phyloP scores from a whole-genome alignment of 2,888 invertebrate species.

The Lasioglossum vierecki region DNA sequence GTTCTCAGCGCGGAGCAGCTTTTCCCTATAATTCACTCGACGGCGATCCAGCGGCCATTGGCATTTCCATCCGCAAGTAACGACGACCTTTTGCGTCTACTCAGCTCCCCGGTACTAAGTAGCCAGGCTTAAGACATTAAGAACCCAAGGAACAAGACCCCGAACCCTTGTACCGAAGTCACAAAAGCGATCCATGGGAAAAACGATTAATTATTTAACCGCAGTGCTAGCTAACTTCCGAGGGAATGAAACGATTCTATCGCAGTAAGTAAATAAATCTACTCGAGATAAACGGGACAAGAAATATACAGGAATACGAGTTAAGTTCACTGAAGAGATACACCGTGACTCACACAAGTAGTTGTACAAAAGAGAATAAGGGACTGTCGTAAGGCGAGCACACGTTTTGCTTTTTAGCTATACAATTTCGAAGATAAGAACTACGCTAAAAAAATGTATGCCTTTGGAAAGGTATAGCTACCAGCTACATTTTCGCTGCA shows the following conservation, averaged over 20 bases:
- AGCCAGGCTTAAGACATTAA: not conserved
- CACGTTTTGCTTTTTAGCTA: too few relatives aligned
- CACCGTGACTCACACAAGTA: not conserved
- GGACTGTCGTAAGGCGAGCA: too few relatives aligned
- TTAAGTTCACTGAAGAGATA: not conserved
- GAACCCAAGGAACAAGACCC: not conserved
- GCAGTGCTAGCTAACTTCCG: not conserved
- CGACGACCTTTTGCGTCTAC: slow-evolving; percentile 28
- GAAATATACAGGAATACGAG: not conserved
- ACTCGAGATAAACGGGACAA: not conserved
- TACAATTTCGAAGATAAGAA: too few relatives aligned
- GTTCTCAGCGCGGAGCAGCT: slow-evolving; percentile 20
- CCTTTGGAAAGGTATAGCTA: too few relatives aligned
- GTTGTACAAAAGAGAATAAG: not conserved
- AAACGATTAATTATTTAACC: slow-evolving; percentile 10
- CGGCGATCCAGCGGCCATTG: slow-evolving; percentile 39
- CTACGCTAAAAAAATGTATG: too few relatives aligned
- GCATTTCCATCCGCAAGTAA: slow-evolving; percentile 24
- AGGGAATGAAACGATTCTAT: not conserved
- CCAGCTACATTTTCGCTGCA: too few relatives aligned
- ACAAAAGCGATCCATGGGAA: not conserved
- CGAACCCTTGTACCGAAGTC: slow-evolving; percentile 7
- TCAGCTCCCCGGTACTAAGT: slow-evolving; percentile 2
- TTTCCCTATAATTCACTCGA: slow-evolving; percentile 39
- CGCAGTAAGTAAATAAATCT: not conserved